phyloP scores from a whole-genome alignment of 2,888 invertebrate species.

The Sminthurinus aureus region DNA sequence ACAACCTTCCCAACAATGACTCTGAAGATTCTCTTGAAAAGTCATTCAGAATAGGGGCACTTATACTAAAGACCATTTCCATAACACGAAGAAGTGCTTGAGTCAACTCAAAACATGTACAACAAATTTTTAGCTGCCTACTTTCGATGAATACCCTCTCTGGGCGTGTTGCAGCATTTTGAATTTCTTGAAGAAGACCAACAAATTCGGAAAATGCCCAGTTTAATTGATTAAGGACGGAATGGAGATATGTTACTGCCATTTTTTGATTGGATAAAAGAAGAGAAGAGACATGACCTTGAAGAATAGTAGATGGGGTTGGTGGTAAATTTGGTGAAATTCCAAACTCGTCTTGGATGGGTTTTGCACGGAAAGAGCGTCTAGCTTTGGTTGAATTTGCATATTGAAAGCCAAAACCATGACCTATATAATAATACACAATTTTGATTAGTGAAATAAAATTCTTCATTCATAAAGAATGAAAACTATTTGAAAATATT shows the following conservation, averaged over 20 bases:
- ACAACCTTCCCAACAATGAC: constrained; percentile 74
- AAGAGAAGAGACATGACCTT: constrained; percentile 71
- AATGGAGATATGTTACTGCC: constrained; percentile 77
- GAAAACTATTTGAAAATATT: no score
- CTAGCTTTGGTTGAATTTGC: constrained; percentile 67
- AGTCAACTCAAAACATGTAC: constrained; percentile 83
- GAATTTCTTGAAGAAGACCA: constrained; percentile 82
- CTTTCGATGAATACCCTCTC: constrained; percentile 73
- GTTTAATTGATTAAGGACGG: constrained; percentile 80
- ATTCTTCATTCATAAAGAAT: no score
- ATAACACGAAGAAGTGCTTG: constrained; percentile 79
- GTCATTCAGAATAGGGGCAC: constrained; percentile 73
- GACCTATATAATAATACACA: constrained; percentile 64
- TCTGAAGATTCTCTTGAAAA: constrained; percentile 73
- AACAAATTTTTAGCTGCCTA: constrained; percentile 80
- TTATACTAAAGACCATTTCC: constrained; percentile 78
- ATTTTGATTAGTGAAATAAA: neutral
- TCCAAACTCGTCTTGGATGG: constrained; percentile 65
- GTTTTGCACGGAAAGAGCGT: constrained; percentile 64
- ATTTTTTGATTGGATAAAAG: constrained; percentile 71
- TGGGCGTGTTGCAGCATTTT: constrained; percentile 70
- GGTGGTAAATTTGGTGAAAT: constrained; percentile 64
- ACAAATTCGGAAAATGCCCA: constrained; percentile 91
- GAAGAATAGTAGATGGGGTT: constrained; percentile 73
- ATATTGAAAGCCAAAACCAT: constrained; percentile 79